phyloP scores from a whole-genome alignment of 2,113 vertebrate genomes.

The Uropsilus gracilis region DNA sequence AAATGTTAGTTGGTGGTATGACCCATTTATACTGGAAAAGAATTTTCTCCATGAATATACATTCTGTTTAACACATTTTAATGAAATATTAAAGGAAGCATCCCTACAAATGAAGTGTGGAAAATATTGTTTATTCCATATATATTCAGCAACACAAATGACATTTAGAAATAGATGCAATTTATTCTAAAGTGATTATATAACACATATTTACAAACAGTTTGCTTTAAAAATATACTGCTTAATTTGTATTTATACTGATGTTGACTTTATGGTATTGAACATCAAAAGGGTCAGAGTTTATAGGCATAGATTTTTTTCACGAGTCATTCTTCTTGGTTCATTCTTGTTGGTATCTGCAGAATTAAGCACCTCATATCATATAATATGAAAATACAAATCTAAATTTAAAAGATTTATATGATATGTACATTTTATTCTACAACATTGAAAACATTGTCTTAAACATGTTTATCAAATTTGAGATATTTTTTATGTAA shows the following conservation, averaged over 20 bases:
- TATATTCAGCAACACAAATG: conserved; percentile 22
- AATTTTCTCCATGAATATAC: conserved; percentile 32
- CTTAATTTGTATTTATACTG: conserved; percentile 16
- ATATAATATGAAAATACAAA: background rate
- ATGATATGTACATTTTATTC: background rate
- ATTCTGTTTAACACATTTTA: conserved; percentile 57
- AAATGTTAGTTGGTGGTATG: background rate
- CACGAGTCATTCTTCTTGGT: no score
- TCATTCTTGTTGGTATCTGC: background rate
- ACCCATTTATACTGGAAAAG: background rate
- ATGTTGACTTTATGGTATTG: background rate
- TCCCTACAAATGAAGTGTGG: background rate
- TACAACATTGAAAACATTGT: background rate
- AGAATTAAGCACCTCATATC: background rate
- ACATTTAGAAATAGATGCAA: conserved; percentile 29
- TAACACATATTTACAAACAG: background rate
- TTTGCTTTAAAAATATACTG: background rate
- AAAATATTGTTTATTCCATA: background rate
- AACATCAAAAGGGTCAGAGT: background rate
- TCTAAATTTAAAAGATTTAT: background rate
- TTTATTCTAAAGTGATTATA: background rate
- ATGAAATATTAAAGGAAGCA: conserved; percentile 7
- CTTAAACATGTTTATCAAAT: background rate
- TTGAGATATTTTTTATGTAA: background rate
- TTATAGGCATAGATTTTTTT: background rate